phyloP scores from a whole-genome alignment of 2,888 invertebrate genomes.

The Loripinus fragilis region DNA sequence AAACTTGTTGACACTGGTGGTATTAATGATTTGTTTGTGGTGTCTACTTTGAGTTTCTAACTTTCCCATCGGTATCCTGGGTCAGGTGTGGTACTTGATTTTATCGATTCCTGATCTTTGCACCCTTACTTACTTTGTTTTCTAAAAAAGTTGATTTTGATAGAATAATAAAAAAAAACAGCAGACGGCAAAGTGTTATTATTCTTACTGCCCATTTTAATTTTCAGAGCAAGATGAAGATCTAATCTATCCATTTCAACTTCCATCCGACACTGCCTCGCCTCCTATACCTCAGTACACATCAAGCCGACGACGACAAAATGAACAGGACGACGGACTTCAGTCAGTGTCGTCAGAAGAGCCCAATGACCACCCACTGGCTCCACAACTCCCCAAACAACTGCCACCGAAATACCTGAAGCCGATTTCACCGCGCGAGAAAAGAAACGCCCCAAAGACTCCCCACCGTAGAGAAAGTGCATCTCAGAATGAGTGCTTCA shows the following conservation, averaged over 20 bases:
- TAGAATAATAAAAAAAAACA: no score
- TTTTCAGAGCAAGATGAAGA: not conserved
- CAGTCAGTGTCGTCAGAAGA: not conserved
- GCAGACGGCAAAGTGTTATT: no score
- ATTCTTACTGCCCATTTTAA: no score
- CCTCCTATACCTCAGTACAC: not conserved
- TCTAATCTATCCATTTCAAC: not conserved
- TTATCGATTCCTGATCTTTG: no score
- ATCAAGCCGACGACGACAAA: not conserved
- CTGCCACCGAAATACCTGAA: constrained; percentile 3
- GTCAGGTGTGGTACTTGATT: no score
- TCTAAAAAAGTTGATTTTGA: no score
- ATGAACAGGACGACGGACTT: not conserved
- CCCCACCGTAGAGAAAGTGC: not conserved
- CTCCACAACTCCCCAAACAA: not conserved
- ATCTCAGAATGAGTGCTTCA: not conserved
- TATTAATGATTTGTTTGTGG: no score
- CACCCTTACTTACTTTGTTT: no score
- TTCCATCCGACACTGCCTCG: not conserved
- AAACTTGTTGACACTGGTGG: no score
- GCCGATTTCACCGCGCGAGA: not conserved
- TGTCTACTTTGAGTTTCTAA: no score
- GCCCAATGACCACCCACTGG: not conserved
- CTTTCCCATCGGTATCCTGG: no score
- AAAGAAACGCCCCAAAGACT: not conserved